Evolutionary conservation across 2,888 invertebrate species (phyloP).

Genomic region (Gymnoscelis rufifasciata): DNA sequence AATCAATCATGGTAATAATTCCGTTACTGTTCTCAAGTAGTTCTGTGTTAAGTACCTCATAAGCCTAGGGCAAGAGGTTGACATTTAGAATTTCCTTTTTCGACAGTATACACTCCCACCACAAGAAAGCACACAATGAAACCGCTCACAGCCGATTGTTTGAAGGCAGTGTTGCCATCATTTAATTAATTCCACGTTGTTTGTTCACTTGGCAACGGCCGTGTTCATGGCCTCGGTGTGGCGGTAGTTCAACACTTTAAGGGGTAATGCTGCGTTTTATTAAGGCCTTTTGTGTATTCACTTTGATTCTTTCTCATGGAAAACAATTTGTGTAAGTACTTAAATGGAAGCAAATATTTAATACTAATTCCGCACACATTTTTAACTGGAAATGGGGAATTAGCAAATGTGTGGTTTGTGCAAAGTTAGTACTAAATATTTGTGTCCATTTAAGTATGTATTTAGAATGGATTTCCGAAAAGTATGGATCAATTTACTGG

Average conservation of each 20-base stretch:
- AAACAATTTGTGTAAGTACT: too few relatives aligned
- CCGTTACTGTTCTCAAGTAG: too few relatives aligned
- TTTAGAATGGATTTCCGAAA: too few relatives aligned
- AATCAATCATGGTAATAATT: too few relatives aligned
- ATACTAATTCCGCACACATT: too few relatives aligned
- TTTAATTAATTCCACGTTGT: slow-evolving; percentile 17
- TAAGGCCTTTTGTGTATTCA: background rate
- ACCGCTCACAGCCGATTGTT: slow-evolving; percentile 6
- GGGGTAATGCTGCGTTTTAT: background rate
- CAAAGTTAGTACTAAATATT: too few relatives aligned
- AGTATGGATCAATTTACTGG: too few relatives aligned
- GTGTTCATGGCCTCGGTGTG: slow-evolving; percentile 3
- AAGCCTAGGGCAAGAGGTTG: background rate
- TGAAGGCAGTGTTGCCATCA: slow-evolving; percentile 7
- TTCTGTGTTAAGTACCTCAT: too few relatives aligned
- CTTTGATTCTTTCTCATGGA: background rate
- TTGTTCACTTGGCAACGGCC: slow-evolving; percentile 7
- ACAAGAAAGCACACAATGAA: slow-evolving; percentile 5
- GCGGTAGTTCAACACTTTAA: background rate
- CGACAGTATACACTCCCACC: background rate
- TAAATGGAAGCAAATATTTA: too few relatives aligned
- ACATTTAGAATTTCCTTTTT: background rate
- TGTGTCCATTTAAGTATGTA: too few relatives aligned
- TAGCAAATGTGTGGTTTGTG: too few relatives aligned
- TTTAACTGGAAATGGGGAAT: too few relatives aligned